Conservation (phyloP, 2,797 vertebrate species). For the Heterohyrax brucei region DNA sequence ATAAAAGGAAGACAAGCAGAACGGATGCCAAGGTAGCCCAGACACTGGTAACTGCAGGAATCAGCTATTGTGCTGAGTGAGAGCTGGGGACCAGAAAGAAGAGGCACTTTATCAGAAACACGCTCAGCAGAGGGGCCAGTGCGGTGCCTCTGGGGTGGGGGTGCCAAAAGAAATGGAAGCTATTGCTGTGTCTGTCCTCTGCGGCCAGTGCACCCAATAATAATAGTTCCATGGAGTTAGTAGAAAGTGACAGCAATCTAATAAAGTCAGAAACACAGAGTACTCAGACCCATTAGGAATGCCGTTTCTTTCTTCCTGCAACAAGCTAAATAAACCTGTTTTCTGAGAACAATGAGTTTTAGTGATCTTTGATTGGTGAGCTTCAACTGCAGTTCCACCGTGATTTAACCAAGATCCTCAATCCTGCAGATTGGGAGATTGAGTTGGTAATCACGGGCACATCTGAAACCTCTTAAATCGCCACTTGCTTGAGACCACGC, state of each 20-base stretch:
- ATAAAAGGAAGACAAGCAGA: not conserved
- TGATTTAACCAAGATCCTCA: not conserved
- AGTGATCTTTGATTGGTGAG: not conserved
- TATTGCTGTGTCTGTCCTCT: no score
- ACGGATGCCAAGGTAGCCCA: rapidly evolving
- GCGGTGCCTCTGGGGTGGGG: not conserved
- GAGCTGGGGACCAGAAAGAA: not conserved
- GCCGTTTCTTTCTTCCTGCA: no score
- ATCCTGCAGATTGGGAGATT: not conserved
- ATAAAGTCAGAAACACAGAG: not conserved
- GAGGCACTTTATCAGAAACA: not conserved
- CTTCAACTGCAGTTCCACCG: not conserved
- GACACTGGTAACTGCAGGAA: no score
- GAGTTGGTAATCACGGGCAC: not conserved
- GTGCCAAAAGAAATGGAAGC: not conserved
- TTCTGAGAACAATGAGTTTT: not conserved
- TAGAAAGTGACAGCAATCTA: not conserved
- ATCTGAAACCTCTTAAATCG: not conserved
- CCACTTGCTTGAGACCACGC: not conserved
- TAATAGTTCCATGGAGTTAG: not conserved
- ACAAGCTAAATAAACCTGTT: not conserved
- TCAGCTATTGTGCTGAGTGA: not conserved
- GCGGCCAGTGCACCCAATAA: not conserved
- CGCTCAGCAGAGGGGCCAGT: not conserved
- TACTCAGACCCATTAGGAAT: rapidly evolving